phyloP scores from a whole-genome alignment of 2,113 vertebrate genomes.

The Mormyrus iriodes region DNA sequence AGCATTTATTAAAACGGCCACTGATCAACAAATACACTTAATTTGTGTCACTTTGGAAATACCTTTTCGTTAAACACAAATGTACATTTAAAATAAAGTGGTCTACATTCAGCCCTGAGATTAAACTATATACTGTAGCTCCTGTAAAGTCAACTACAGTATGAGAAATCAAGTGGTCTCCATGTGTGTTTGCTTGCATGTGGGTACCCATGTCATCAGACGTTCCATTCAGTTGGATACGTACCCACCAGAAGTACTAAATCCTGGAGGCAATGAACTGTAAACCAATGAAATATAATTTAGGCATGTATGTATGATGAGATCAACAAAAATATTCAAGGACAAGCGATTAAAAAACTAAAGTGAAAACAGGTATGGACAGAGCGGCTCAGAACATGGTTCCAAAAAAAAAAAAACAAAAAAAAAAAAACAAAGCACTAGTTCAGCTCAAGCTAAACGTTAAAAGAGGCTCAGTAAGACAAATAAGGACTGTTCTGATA shows the following conservation, averaged over 20 bases:
- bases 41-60: slow-evolving; percentile 24
- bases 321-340: slow-evolving; percentile 15
- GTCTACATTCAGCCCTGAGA: slow-evolving; percentile 61
- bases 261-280: slow-evolving; percentile 23
- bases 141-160: slow-evolving; percentile 32
- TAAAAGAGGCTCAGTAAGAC: slow-evolving; percentile 24
- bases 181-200: not conserved
- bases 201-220: not conserved
- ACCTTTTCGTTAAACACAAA: slow-evolving; percentile 28
- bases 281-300: slow-evolving; percentile 26
- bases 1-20: not conserved
- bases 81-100: slow-evolving; percentile 32
- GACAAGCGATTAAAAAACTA: slow-evolving; percentile 18
- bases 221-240: not conserved
- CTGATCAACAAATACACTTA: not conserved
- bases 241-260: slow-evolving; percentile 23
- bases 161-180: slow-evolving; percentile 19
- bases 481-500: slow-evolving; percentile 10
- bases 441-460: slow-evolving; percentile 1
- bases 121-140: slow-evolving; percentile 44
- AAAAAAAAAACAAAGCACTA: not conserved
- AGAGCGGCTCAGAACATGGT: slow-evolving; percentile 12
- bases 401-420: slow-evolving; percentile 8
- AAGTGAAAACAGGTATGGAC: not conserved
- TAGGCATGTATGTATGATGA: slow-evolving; percentile 12